A percentile compares a stretch with the other conserved stretches of the same genome.
phyloP scores from a whole-genome alignment of 2,888 invertebrate genomes.

The Chydorus sphaericus region DNA sequence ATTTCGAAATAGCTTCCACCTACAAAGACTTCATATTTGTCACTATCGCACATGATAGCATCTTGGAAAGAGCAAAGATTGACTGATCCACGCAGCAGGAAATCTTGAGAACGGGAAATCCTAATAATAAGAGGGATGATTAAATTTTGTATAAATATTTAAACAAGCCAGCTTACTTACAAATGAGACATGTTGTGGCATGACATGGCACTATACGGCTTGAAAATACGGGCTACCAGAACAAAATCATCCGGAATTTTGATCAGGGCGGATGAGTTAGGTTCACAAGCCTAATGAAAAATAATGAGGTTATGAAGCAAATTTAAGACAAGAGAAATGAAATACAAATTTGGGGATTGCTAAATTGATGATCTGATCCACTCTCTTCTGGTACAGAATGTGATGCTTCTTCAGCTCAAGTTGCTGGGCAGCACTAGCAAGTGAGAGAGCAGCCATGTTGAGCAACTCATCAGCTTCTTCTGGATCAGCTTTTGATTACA shows the following conservation, averaged over 20 bases:
- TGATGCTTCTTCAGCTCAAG: too few species aligned
- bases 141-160: background rate
- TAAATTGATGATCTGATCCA: too few species aligned
- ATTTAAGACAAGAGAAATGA: background rate
- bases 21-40: conserved; percentile 34
- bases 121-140: background rate
- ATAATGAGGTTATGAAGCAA: background rate
- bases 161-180: conserved; percentile 18
- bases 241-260: background rate
- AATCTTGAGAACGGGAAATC: conserved; percentile 32
- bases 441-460: too few species aligned
- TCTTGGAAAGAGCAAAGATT: conserved; percentile 53
- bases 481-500: too few species aligned
- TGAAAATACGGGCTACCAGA: background rate
- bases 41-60: conserved; percentile 55
- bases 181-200: background rate
- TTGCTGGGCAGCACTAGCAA: too few species aligned
- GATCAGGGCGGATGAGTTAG: background rate
- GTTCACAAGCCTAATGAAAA: background rate
- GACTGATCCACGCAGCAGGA: conserved; percentile 49
- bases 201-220: background rate
- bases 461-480: too few species aligned
- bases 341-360: too few species aligned
- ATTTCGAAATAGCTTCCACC: too few species aligned
- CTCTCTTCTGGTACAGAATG: too few species aligned